These are phyloP conservation scores for Neoseiulus cucumeris DNA, from an alignment of 1,140 invertebrate genomes.

Conservation along the genomic window DNA sequence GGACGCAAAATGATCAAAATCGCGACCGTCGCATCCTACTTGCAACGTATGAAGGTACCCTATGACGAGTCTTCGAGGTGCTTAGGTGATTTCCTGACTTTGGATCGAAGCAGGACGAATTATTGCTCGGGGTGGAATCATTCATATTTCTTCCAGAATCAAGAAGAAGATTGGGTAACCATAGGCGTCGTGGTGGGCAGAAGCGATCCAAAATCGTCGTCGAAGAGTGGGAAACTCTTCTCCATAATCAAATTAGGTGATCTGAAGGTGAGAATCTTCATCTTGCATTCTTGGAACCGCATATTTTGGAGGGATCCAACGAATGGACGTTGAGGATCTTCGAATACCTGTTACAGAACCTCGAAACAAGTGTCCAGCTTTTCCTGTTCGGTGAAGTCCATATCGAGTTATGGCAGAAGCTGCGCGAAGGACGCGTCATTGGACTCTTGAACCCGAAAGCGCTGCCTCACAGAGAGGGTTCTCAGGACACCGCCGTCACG, in stretches of 20 bases:
- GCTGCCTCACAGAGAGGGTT: background rate
- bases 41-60: background rate
- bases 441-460: background rate
- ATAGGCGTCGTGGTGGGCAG: background rate
- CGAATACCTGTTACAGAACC: background rate
- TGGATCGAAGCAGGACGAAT: no score
- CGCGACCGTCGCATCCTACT: background rate
- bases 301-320: no score
- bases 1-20: background rate
- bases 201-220: constrained; percentile 1
- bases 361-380: background rate
- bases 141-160: background rate
- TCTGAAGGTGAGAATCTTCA: background rate
- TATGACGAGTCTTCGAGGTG: no score
- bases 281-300: no score
- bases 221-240: constrained; percentile 1
- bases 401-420: background rate
- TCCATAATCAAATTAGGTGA: background rate
- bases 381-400: background rate
- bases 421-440: background rate
- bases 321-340: no score
- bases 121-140: no score
- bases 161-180: background rate
- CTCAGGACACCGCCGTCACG: background rate
- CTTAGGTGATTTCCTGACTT: no score